phyloP scores from a whole-genome alignment of 2,797 vertebrate genomes.

The Poecilia velifera region DNA sequence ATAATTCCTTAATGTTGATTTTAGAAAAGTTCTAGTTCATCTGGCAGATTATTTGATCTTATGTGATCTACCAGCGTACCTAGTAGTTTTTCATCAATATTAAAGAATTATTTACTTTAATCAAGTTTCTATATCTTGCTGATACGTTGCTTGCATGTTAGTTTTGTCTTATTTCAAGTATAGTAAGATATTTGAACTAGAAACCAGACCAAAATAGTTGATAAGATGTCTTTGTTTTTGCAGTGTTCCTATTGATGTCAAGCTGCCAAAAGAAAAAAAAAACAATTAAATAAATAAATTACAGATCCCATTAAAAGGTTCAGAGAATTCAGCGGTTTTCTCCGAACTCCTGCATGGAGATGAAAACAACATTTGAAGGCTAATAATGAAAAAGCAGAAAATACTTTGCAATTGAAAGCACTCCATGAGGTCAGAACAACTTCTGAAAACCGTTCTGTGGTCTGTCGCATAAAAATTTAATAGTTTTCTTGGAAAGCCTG shows the following conservation, averaged over 20 bases:
- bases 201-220: no score
- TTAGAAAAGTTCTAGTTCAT: no score
- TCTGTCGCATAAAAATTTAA: background rate
- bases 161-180: no score
- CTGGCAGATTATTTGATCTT: no score
- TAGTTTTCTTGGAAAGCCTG: constrained; percentile 10
- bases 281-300: background rate
- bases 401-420: background rate
- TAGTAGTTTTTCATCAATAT: no score
- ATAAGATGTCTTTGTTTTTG: no score
- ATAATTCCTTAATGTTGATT: no score
- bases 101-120: no score
- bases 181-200: no score
- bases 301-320: background rate
- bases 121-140: no score
- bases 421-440: background rate
- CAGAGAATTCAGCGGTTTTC: background rate
- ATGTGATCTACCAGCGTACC: no score
- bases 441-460: background rate
- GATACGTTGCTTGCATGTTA: no score
- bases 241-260: background rate
- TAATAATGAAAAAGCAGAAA: background rate
- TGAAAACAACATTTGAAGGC: background rate
- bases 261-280: background rate
- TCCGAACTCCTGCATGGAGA: background rate